Evolutionary conservation across 2,113 vertebrate species (phyloP).

Genomic region (Colius striatus): DNA sequence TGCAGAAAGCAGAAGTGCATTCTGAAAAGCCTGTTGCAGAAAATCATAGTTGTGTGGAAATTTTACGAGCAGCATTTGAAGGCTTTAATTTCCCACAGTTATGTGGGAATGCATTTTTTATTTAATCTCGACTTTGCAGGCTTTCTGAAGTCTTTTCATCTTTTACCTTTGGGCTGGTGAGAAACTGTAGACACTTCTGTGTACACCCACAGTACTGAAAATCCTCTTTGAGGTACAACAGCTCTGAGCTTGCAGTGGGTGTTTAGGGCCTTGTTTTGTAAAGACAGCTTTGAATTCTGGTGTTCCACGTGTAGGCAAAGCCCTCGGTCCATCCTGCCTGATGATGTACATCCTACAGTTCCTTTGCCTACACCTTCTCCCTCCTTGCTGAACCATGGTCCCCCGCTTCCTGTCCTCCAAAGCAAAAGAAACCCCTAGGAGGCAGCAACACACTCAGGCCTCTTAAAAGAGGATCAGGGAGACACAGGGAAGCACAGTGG

Average conservation of each 20-base stretch:
- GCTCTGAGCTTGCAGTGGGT: background rate
- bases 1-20: background rate
- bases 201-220: rapidly evolving
- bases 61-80: background rate
- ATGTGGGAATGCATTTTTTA: background rate
- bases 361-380: background rate
- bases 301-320: rapidly evolving
- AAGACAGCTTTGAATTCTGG: background rate
- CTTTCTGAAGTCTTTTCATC: background rate
- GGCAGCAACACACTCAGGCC: background rate
- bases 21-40: background rate
- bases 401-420: rapidly evolving
- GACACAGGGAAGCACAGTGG: background rate
- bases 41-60: background rate
- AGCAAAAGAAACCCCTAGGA: background rate
- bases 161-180: background rate
- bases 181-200: background rate
- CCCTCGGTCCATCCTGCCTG: rapidly evolving
- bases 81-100: background rate
- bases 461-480: background rate
- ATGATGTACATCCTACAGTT: rapidly evolving
- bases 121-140: background rate
- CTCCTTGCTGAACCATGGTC: background rate
- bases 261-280: background rate
- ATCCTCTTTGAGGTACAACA: background rate